Conservation (phyloP, 2,888 invertebrate species). For the Hypomecis atomaria region DNA sequence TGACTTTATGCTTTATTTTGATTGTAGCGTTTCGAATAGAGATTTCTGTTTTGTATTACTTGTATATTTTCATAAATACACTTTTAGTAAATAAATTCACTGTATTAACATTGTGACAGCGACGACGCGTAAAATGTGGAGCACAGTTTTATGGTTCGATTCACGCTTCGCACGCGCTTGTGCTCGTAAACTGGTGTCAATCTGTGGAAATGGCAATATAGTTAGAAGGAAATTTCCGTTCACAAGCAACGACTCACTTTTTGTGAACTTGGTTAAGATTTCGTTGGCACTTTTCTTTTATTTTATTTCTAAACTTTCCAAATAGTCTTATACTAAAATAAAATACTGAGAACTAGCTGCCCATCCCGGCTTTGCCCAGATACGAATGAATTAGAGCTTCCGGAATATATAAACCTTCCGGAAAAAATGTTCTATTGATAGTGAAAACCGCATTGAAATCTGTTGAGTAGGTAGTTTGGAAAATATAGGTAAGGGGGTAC, state of each 20-base stretch:
- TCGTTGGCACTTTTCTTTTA: too few relatives aligned
- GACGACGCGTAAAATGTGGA: conserved; percentile 66
- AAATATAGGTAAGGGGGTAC: too few relatives aligned
- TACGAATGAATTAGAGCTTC: too few relatives aligned
- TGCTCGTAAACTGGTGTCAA: conserved; percentile 39
- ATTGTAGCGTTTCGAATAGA: conserved; percentile 24
- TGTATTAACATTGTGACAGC: conserved; percentile 40
- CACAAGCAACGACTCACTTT: neutral
- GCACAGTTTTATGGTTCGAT: conserved; percentile 63
- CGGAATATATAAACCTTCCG: too few relatives aligned
- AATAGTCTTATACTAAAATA: too few relatives aligned
- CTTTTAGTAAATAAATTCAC: conserved; percentile 33
- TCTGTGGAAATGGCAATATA: conserved; percentile 36
- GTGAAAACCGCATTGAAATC: too few relatives aligned
- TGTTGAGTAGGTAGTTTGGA: too few relatives aligned
- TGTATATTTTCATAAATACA: conserved; percentile 18
- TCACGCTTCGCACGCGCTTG: conserved; percentile 45
- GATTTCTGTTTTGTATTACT: conserved; percentile 14
- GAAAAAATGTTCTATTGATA: too few relatives aligned
- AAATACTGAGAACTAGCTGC: too few relatives aligned
- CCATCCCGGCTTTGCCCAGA: too few relatives aligned
- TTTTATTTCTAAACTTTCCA: too few relatives aligned
- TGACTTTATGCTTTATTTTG: conserved; percentile 8
- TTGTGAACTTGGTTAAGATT: neutral
- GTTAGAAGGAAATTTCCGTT: too few relatives aligned